Percentiles rank a stretch among this genome's conserved stretches.
Conservation (phyloP, 2,888 invertebrate species). For the Dryobotodes eremita region DNA sequence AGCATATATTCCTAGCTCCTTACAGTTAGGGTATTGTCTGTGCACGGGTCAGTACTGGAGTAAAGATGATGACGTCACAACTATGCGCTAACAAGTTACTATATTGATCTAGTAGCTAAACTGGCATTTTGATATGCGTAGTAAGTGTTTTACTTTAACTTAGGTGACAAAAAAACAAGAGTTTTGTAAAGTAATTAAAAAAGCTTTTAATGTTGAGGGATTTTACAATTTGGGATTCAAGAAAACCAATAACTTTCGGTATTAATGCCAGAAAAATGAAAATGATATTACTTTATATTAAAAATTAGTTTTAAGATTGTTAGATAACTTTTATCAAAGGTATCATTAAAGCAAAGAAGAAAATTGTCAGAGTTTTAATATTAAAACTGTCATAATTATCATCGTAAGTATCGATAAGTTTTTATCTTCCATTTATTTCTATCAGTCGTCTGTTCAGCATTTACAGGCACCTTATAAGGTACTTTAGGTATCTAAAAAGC, state of each 20-base stretch:
- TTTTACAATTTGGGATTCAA: background rate
- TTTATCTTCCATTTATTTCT: background rate
- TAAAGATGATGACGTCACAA: slow-evolving; percentile 20
- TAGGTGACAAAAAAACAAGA: background rate
- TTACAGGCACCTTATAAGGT: background rate
- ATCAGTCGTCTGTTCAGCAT: background rate
- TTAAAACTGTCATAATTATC: background rate
- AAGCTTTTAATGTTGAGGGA: background rate
- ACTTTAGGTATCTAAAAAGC: background rate
- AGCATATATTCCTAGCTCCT: too few relatives aligned
- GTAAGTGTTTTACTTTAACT: background rate
- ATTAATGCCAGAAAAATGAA: background rate
- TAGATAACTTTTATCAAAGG: background rate
- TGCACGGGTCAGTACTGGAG: background rate
- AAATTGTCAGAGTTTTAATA: background rate
- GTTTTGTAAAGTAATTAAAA: background rate
- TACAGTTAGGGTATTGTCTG: background rate
- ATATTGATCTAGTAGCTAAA: background rate
- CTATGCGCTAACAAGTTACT: slow-evolving; percentile 14
- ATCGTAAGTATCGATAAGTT: background rate
- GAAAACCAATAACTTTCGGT: background rate
- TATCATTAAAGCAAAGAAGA: background rate
- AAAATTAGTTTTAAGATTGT: background rate
- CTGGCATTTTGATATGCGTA: background rate
- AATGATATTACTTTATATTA: background rate